These are phyloP conservation scores for Spea multiplicata DNA, from an alignment of 2,113 vertebrate genomes.

Conservation along the genomic window DNA sequence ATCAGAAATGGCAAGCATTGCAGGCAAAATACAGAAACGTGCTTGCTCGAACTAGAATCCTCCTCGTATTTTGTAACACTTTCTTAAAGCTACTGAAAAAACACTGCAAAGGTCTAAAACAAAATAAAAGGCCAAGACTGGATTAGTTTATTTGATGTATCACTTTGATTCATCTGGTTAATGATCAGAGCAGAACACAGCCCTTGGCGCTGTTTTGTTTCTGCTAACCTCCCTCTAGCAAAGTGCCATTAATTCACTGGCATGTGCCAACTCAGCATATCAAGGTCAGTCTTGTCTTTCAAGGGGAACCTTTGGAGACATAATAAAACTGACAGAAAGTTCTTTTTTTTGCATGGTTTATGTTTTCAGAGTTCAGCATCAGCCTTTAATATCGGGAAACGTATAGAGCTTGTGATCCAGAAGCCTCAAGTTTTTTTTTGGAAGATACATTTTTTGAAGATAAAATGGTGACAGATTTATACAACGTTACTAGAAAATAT, in stretches of 20 bases:
- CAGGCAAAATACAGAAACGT: slow-evolving; percentile 6
- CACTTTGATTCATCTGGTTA: slow-evolving; percentile 71
- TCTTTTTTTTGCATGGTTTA: slow-evolving; percentile 80
- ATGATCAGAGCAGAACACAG: slow-evolving; percentile 69
- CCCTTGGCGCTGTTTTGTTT: slow-evolving; percentile 71
- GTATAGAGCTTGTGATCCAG: slow-evolving; percentile 72
- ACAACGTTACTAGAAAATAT: slow-evolving; percentile 56
- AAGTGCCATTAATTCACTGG: slow-evolving; percentile 78
- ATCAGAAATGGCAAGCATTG: slow-evolving; percentile 10
- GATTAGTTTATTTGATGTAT: slow-evolving; percentile 73
- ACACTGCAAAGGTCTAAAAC: slow-evolving; percentile 5
- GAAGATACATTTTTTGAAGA: slow-evolving; percentile 51
- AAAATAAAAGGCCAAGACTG: slow-evolving; percentile 58
- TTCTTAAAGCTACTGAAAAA: slow-evolving; percentile 9
- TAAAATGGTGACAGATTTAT: slow-evolving; percentile 68
- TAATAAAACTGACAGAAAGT: slow-evolving; percentile 86
- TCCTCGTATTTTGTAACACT: slow-evolving; percentile 15
- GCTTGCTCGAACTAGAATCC: slow-evolving; percentile 19
- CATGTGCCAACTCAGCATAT: slow-evolving; percentile 79
- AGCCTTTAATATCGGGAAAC: slow-evolving; percentile 75
- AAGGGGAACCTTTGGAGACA: slow-evolving; percentile 85
- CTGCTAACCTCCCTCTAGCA: slow-evolving; percentile 70
- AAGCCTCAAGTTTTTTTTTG: slow-evolving; percentile 52
- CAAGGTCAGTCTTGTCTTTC: slow-evolving; percentile 81
- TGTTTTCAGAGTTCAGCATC: slow-evolving; percentile 77